Percentiles rank a stretch among this genome's conserved stretches.
Conservation (phyloP, 2,888 invertebrate genomes). For the Tiliacea citrago region DNA sequence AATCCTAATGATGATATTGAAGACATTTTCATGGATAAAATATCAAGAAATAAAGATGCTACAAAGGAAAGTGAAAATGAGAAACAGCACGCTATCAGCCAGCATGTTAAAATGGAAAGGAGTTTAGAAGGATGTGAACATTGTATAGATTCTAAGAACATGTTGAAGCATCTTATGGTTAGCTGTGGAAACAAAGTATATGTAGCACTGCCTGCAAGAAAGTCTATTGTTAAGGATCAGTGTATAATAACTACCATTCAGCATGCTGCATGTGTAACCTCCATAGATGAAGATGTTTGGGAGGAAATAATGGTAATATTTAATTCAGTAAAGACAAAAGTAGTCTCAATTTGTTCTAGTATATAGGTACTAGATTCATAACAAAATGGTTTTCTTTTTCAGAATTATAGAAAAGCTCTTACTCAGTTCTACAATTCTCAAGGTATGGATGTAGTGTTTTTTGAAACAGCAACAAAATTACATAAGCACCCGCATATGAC, state of each 20-base stretch:
- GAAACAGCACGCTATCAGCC: conserved; percentile 92
- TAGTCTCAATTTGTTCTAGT: neutral
- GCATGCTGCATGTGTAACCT: conserved; percentile 95
- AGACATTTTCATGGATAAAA: conserved; percentile 95
- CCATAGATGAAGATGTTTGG: conserved; percentile 98
- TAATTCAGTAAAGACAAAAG: neutral
- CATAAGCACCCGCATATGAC: conserved; percentile 95
- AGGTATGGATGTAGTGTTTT: conserved; percentile 96
- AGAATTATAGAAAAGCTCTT: conserved; percentile 94
- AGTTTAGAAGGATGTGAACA: conserved; percentile 95
- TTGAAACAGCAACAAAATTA: conserved; percentile 95
- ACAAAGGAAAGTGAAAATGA: conserved; percentile 92
- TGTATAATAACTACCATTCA: conserved; percentile 96
- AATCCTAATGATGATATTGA: conserved; percentile 94
- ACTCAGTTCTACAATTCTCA: conserved; percentile 94
- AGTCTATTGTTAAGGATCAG: conserved; percentile 96
- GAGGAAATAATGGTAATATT: conserved; percentile 93
- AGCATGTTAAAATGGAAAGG: conserved; percentile 93
- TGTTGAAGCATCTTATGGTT: conserved; percentile 96
- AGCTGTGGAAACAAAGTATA: conserved; percentile 96
- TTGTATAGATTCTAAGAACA: conserved; percentile 95
- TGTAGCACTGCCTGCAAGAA: conserved; percentile 94
- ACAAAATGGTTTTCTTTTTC: conserved; percentile 68
- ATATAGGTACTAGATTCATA: neutral
- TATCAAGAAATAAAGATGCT: conserved; percentile 92